Base-by-base conservation (phyloP, 2,797 vertebrate genomes). In the Lycodopsis pacificus region DNA sequence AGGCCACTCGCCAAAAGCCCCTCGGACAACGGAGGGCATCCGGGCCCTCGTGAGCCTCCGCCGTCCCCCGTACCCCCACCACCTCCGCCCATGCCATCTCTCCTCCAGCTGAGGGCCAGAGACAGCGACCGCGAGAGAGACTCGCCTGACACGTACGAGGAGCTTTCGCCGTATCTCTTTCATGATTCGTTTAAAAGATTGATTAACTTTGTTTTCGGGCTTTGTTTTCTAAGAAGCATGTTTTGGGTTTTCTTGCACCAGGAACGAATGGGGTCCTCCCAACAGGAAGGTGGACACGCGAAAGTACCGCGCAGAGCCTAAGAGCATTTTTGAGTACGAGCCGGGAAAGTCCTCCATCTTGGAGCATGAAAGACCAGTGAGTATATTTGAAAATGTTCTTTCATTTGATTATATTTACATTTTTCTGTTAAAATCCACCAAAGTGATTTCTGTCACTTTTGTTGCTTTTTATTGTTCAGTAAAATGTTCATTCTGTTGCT, bases 241-340 rank as follows among this genome's bases (percentile, higher is more conserved):
- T 42, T 56, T 64, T 25, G 25, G 40, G 8, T 79, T 68, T 65
- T 44, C 13, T 56, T 62, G 19, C 8, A 70, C 27, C 80, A 99
- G 98, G 93, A 99, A 99, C 44, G 96, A 98, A 85, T 99, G 98
- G 98, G 97, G 97, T 73, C 98, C 98, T 68, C 97, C 97, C 2
- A 97, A 99, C 91, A 96, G 97, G 82, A 99, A 99, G 92, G 98
- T 99, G 48, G 98, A 99, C 82, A 99, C 98, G 2, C 93, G 98
- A 54, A 98, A 96, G 92, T 99, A 99, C 86, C 96, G 98, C 0
- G 99, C 98, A 1, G 98, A 99, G 86, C 98, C 98, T 11, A 96
- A 97, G 90, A 99, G 98, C 89, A 99, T 99, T 92, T 99, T 99
- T 94, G 98, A 99, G 69, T 99, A 99, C 2, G 98, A 99, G 89